Evolutionary conservation across 2,888 invertebrate species (phyloP).

Genomic region (Cephus rjabovi): DNA sequence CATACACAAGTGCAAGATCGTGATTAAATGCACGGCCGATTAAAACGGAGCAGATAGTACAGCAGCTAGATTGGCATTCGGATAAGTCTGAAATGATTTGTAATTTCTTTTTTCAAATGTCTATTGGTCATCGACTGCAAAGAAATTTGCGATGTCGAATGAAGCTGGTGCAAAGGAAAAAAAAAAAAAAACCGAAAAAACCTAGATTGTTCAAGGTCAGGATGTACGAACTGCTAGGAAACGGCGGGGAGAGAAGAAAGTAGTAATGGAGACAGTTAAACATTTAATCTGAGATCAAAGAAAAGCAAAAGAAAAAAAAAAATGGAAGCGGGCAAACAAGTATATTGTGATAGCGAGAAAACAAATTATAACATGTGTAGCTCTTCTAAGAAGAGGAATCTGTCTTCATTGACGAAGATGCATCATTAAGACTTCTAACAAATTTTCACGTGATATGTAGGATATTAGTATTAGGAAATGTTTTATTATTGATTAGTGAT

Average conservation of each 20-base stretch:
- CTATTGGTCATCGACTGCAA: neutral
- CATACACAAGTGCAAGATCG: neutral
- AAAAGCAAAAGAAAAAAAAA: conserved; percentile 11
- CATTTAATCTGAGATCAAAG: conserved; percentile 25
- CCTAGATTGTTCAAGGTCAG: conserved; percentile 12
- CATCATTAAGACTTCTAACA: conserved; percentile 58
- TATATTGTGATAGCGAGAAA: conserved; percentile 56
- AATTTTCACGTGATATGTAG: conserved; percentile 55
- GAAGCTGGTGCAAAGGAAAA: conserved; percentile 2
- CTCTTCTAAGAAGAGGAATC: conserved; percentile 52
- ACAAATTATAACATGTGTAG: conserved; percentile 46
- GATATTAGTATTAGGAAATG: conserved; percentile 34
- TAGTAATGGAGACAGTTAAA: conserved; percentile 18
- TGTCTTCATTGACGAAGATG: conserved; percentile 55
- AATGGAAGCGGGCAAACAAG: conserved; percentile 24
- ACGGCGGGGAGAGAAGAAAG: neutral
- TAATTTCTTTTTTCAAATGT: neutral
- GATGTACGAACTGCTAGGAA: conserved; percentile 6
- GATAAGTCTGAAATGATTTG: neutral
- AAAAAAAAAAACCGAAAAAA: neutral
- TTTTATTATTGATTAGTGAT: conserved; percentile 28
- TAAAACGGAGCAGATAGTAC: neutral
- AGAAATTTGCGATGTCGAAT: neutral
- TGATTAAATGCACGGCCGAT: neutral
- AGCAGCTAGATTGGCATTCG: neutral